Percentiles rank a stretch among this genome's conserved stretches.
Conservation (phyloP, 2,888 invertebrate genomes). For the Scaptomyza parva region DNA sequence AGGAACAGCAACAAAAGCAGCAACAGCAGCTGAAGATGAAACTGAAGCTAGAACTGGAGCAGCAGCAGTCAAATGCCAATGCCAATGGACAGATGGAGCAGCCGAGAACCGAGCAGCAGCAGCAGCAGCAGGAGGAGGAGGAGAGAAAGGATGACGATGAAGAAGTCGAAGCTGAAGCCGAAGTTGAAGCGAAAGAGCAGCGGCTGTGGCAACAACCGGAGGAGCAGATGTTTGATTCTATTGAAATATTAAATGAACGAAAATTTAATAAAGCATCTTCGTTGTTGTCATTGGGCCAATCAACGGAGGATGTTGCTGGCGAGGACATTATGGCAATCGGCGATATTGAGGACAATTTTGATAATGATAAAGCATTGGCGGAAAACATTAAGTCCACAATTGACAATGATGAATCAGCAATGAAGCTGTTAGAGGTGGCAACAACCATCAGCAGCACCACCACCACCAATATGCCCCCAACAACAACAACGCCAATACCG, state of each 20-base stretch:
- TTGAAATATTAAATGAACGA: constrained; percentile 78
- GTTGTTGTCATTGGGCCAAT: constrained; percentile 26
- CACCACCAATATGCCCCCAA: background rate
- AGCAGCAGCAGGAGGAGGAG: background rate
- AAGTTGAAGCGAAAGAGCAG: constrained; percentile 19
- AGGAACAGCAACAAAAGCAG: constrained; percentile 39
- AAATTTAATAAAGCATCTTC: constrained; percentile 77
- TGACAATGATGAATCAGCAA: constrained; percentile 70
- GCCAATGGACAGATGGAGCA: constrained; percentile 29
- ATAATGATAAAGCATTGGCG: constrained; percentile 64
- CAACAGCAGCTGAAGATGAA: background rate
- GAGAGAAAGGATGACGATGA: background rate
- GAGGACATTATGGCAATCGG: constrained; percentile 67
- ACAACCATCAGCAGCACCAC: background rate
- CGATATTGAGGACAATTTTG: constrained; percentile 73
- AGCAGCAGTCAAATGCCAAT: constrained; percentile 39
- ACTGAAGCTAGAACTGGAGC: constrained; percentile 2
- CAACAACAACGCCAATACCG: constrained; percentile 3
- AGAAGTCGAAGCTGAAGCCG: constrained; percentile 14
- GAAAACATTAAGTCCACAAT: constrained; percentile 53
- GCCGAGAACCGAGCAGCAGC: background rate
- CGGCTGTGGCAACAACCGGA: constrained; percentile 32
- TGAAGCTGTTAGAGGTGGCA: background rate
- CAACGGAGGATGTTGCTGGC: constrained; percentile 36
- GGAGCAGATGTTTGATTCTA: constrained; percentile 68